Conservation (phyloP, 2,797 vertebrate genomes). For the Lateolabrax maculatus region DNA sequence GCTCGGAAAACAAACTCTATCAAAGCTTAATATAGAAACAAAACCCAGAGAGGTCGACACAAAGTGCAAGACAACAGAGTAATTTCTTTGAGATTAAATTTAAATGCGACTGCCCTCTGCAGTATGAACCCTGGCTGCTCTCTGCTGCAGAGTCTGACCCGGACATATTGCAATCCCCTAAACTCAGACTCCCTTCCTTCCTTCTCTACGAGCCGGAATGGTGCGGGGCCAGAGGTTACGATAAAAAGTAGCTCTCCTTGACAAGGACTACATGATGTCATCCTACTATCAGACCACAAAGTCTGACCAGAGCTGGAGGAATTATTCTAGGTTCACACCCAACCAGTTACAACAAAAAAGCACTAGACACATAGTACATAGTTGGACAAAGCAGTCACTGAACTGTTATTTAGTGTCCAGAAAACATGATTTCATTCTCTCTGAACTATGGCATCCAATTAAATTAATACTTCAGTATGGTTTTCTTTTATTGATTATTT, state of each 20-base stretch:
- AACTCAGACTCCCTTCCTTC: constrained; percentile 65
- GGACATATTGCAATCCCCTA: constrained; percentile 19
- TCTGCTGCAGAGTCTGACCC: constrained; percentile 25
- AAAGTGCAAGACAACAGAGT: constrained; percentile 65
- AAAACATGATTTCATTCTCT: background rate
- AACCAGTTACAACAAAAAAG: constrained; percentile 23
- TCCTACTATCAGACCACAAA: constrained; percentile 53
- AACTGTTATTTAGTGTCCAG: background rate
- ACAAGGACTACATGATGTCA: constrained; percentile 70
- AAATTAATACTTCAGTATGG: background rate
- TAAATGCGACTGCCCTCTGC: constrained; percentile 39
- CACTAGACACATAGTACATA: background rate
- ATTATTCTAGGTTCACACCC: constrained; percentile 45
- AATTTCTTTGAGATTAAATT: constrained; percentile 57
- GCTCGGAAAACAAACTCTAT: constrained; percentile 67
- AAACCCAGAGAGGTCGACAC: constrained; percentile 46
- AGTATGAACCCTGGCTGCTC: constrained; percentile 26
- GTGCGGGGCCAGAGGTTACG: constrained; percentile 52
- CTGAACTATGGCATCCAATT: background rate
- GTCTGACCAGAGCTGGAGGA: constrained; percentile 24
- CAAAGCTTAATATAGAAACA: constrained; percentile 69
- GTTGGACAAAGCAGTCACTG: background rate
- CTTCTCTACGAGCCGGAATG: constrained; percentile 48
- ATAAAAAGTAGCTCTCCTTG: constrained; percentile 59
- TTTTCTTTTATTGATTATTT: background rate